Base-by-base conservation (phyloP, 2,888 invertebrate species). In the Stegana nigrithorax region DNA sequence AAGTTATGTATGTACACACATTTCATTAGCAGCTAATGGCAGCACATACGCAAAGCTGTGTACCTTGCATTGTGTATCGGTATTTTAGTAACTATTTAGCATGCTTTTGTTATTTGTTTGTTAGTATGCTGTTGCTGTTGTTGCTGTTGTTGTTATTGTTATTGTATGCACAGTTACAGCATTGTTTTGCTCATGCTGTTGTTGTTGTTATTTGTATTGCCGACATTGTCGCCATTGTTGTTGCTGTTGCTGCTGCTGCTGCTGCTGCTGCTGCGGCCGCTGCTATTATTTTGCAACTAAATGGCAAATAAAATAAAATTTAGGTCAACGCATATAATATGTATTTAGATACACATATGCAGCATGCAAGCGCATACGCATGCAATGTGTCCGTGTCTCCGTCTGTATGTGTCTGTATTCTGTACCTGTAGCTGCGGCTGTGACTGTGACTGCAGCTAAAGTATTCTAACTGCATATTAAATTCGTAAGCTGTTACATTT, bases 291-390 rank as follows among this genome's bases (percentile, higher is more conserved):
- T 65, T 67, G 73, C 70, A 70, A 73, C 72, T 66, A 69, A 73
- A 75, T 73, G 73, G 71, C 71, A 73, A 73, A 75, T 67, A 71
- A 51, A 76, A 68, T 70, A 59, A 70, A 73, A 78, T 78, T 81
- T 78, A 70, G 78, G 78, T 78, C 81, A 78, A 81, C 80, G 81
- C 81, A 78, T 78, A 74, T 77, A 73, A 80, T 74, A 78, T 70
- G 23, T 26, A 50, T 23, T 45, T 45, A n/a, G n/a, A n/a, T n/a
- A n/a, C n/a, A n/a, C n/a, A n/a, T n/a, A n/a, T 45, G 23, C 19
- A 45, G 23, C 45, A 10, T 45, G 17, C 12, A 7, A 21, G 5
- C 4, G 12, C n/a, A 42, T 42, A 19, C 21, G 23, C 21, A 12
- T 51, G 27, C 51, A 51, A n/a, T 23, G n/a, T n/a, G n/a, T n/a